These are phyloP conservation scores for Semaprochilodus insignis DNA, from an alignment of 2,797 vertebrate species.

Conservation along the genomic window DNA sequence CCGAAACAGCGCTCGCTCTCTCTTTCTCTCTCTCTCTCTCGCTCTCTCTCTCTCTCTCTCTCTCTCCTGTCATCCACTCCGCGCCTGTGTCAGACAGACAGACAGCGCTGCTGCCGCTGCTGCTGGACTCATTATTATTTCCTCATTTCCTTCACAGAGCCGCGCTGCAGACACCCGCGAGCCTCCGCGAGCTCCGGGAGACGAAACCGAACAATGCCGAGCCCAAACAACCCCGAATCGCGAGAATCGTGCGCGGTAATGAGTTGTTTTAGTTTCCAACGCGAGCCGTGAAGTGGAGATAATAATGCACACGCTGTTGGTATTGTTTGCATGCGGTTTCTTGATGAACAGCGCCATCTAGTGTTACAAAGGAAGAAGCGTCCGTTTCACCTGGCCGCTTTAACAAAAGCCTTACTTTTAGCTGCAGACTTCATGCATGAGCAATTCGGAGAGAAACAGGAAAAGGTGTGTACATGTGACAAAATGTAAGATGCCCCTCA, in stretches of 20 bases:
- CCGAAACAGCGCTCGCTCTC: neutral
- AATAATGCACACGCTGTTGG: slow-evolving; percentile 30
- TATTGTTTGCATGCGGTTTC: neutral
- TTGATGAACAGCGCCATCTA: slow-evolving; percentile 58
- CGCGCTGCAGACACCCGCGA: too few relatives aligned
- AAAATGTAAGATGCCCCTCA: too few relatives aligned
- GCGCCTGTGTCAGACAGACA: neutral
- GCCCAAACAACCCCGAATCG: too few relatives aligned
- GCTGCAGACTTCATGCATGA: neutral
- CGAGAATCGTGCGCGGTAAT: too few relatives aligned
- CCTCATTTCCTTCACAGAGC: neutral
- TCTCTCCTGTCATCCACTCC: neutral
- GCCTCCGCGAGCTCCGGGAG: neutral
- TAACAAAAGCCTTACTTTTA: neutral
- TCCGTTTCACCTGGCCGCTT: neutral
- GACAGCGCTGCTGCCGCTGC: neutral
- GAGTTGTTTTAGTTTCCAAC: neutral
- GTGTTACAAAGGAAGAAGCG: slow-evolving; percentile 32
- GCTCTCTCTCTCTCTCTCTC: neutral
- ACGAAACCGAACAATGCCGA: too few relatives aligned
- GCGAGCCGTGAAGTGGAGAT: slow-evolving; percentile 6
- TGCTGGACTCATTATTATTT: neutral
- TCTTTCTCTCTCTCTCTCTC: neutral
- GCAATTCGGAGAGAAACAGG: neutral
- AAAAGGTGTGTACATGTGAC: neutral